These are phyloP conservation scores for Spizaetus ornatus DNA, from an alignment of 2,113 vertebrate genomes.

Conservation along the genomic window DNA sequence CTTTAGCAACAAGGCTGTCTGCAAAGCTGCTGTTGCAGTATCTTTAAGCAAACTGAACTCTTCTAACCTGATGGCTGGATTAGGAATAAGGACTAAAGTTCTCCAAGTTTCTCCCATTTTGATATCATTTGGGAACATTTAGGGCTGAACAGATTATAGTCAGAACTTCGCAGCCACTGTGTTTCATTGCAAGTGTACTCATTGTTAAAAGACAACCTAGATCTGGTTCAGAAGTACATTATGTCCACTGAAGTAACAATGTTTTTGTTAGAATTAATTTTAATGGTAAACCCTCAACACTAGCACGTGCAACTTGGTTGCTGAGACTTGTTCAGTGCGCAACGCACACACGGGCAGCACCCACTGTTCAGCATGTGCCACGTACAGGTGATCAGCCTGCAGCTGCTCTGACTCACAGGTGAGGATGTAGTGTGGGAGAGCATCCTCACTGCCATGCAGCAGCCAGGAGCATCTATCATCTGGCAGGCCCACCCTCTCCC, in stretches of 20 bases:
- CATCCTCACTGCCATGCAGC: neutral
- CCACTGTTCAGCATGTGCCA: neutral
- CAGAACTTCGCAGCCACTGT: neutral
- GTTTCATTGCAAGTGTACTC: neutral
- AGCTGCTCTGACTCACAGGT: neutral
- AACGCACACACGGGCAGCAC: fast-evolving
- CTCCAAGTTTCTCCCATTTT: neutral
- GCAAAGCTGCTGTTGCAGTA: neutral
- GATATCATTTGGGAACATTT: neutral
- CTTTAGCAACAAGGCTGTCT: neutral
- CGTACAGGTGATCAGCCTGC: neutral
- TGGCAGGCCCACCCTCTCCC: neutral
- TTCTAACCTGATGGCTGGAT: neutral
- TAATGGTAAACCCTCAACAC: neutral
- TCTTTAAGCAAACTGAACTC: neutral
- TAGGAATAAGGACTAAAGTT: neutral
- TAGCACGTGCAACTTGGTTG: neutral
- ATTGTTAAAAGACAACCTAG: neutral
- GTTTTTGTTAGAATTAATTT: neutral
- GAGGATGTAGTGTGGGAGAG: neutral
- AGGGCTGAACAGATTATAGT: neutral
- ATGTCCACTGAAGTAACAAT: fast-evolving
- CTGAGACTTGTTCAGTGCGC: neutral
- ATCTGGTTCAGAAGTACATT: neutral
- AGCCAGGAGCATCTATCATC: neutral